Percentiles rank a stretch among this genome's conserved stretches.
Evolutionary conservation across 2,888 invertebrate genomes (phyloP).

Genomic region (Cosmopolites sordidus): DNA sequence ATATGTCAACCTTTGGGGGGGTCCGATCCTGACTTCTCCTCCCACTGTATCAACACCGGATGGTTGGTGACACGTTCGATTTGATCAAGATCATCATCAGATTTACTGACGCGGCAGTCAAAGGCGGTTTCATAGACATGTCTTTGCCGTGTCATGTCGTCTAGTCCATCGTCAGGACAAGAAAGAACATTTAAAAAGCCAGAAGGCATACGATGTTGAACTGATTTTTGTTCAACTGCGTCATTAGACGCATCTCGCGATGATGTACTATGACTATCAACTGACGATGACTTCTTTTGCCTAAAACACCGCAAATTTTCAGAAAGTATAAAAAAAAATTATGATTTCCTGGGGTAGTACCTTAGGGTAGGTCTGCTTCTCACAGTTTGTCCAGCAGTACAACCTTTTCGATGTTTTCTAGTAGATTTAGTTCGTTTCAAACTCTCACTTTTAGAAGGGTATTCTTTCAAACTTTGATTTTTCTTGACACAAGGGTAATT

Average conservation of each 20-base stretch:
- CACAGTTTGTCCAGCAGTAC: slow-evolving; percentile 40
- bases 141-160: slow-evolving; percentile 59
- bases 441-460: slow-evolving; percentile 28
- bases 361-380: slow-evolving; percentile 47
- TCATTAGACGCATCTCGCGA: slow-evolving; percentile 71
- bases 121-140: slow-evolving; percentile 87
- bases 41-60: slow-evolving; percentile 63
- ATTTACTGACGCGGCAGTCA: slow-evolving; percentile 79
- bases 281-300: slow-evolving; percentile 64
- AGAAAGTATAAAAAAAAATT: neutral
- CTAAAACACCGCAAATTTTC: slow-evolving; percentile 42
- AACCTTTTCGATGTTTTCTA: slow-evolving; percentile 41
- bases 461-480: slow-evolving; percentile 29
- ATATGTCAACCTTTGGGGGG: slow-evolving; percentile 33
- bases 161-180: slow-evolving; percentile 51
- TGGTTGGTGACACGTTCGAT: slow-evolving; percentile 79
- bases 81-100: slow-evolving; percentile 74
- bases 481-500: slow-evolving; percentile 18
- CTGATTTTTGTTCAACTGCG: slow-evolving; percentile 42
- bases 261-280: slow-evolving; percentile 69
- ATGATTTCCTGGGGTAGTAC: slow-evolving; percentile 41
- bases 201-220: slow-evolving; percentile 2
- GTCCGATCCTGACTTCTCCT: slow-evolving; percentile 33
- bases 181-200: slow-evolving; percentile 60
- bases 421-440: slow-evolving; percentile 25